A percentile compares a stretch with the other conserved stretches of the same genome.
Evolutionary conservation across 64 coral and sea anemone species (phyloP).

Genomic region (Montipora cactus): DNA sequence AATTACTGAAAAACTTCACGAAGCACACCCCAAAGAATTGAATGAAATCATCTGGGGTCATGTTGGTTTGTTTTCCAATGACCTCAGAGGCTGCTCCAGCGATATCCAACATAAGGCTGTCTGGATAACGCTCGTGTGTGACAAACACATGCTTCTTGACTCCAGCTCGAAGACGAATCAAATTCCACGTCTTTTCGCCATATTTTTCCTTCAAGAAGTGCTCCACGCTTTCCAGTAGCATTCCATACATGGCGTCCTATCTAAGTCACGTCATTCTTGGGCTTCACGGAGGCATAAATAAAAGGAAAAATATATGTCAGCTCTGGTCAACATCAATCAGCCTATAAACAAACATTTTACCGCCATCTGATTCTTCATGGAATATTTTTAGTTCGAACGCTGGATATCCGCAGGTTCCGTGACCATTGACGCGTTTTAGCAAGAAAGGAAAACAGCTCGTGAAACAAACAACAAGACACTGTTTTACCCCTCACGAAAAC

Average conservation of each 20-base stretch:
- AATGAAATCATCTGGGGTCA: conserved; percentile 81
- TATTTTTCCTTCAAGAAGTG: conserved; percentile 86
- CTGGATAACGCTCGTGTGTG: conserved; percentile 84
- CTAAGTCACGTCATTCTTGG: background rate
- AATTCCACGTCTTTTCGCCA: conserved; percentile 76
- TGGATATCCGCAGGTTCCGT: background rate
- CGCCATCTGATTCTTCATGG: too few species aligned
- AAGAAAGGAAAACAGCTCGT: too few species aligned
- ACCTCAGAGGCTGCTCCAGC: conserved; percentile 55
- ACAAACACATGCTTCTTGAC: conserved; percentile 78
- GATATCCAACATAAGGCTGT: conserved; percentile 64
- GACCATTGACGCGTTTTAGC: too few species aligned
- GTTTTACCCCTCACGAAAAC: too few species aligned
- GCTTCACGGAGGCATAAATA: background rate
- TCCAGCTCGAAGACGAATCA: conserved; percentile 60
- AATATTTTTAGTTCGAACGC: too few species aligned
- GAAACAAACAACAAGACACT: too few species aligned
- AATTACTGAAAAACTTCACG: conserved; percentile 92
- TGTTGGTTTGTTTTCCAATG: conserved; percentile 54
- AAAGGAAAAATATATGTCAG: background rate
- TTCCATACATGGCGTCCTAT: conserved; percentile 82
- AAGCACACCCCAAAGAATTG: conserved; percentile 83
- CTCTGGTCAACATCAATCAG: background rate
- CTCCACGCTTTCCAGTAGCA: conserved; percentile 87
- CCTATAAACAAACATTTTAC: background rate